phyloP scores from a whole-genome alignment of 1,140 invertebrate species.

The Drosophila kurseongensis region DNA sequence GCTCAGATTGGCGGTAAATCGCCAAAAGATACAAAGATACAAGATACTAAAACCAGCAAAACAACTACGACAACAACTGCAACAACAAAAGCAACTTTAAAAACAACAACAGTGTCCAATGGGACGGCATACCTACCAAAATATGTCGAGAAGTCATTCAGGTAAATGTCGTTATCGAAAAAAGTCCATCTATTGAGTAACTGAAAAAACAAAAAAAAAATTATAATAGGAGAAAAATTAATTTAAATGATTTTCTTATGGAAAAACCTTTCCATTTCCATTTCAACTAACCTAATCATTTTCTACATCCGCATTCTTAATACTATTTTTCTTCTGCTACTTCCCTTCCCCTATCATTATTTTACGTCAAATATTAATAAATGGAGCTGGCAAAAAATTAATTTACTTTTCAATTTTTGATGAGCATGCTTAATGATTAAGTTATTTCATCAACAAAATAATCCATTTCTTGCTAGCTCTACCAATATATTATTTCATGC shows the following conservation, averaged over 20 bases:
- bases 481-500: neutral
- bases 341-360: constrained; percentile 1
- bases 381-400: neutral
- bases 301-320: neutral
- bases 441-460: neutral
- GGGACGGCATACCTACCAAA: constrained; percentile 81
- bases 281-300: constrained; percentile 1
- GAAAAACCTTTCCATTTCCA: constrained; percentile 7
- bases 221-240: constrained; percentile 5
- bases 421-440: no score
- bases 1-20: constrained; percentile 25
- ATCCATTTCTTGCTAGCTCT: neutral
- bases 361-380: constrained; percentile 1
- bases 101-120: constrained; percentile 55
- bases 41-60: constrained; percentile 16
- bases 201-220: neutral
- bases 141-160: constrained; percentile 85
- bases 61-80: constrained; percentile 21
- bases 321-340: constrained; percentile 28
- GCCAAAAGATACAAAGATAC: constrained; percentile 24
- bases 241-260: constrained; percentile 6
- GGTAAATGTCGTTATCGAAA: constrained; percentile 73
- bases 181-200: constrained; percentile 1
- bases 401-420: neutral
- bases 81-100: constrained; percentile 17